Percentiles rank a stretch among this genome's conserved stretches.
Evolutionary conservation across 2,113 vertebrate genomes (phyloP).

Genomic region (Dipodomys stephensi): DNA sequence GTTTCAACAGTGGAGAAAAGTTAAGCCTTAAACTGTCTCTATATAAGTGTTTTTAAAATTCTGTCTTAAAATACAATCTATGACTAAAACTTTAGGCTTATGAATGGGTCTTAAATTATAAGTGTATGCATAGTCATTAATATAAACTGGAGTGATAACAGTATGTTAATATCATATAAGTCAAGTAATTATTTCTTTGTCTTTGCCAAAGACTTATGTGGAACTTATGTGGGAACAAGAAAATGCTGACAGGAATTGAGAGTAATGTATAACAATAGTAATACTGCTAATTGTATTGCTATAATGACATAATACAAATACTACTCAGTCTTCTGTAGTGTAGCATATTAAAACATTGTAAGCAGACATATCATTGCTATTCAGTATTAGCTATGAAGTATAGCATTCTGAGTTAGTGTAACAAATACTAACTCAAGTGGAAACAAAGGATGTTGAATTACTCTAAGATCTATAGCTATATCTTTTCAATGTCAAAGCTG

Average conservation of each 20-base stretch:
- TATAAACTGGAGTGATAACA: slow-evolving; percentile 59
- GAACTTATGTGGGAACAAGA: slow-evolving; percentile 77
- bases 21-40: not conserved
- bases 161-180: slow-evolving; percentile 62
- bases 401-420: slow-evolving; percentile 58
- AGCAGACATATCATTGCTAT: slow-evolving; percentile 75
- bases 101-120: slow-evolving; percentile 2
- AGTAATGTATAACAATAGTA: slow-evolving; percentile 80
- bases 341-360: slow-evolving; percentile 79
- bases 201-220: slow-evolving; percentile 52
- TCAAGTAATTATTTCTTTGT: slow-evolving; percentile 76
- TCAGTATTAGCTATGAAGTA: slow-evolving; percentile 74
- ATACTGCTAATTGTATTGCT: slow-evolving; percentile 82
- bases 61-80: not conserved
- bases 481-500: slow-evolving; percentile 53
- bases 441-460: slow-evolving; percentile 67
- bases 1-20: not conserved
- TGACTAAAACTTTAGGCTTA: not conserved
- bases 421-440: slow-evolving; percentile 52
- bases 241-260: slow-evolving; percentile 79
- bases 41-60: not conserved
- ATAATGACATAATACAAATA: slow-evolving; percentile 83
- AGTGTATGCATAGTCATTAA: not conserved
- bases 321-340: slow-evolving; percentile 76
- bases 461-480: slow-evolving; percentile 48